phyloP scores from a whole-genome alignment of 1,140 invertebrate genomes.

The Drosophila gunungcola region DNA sequence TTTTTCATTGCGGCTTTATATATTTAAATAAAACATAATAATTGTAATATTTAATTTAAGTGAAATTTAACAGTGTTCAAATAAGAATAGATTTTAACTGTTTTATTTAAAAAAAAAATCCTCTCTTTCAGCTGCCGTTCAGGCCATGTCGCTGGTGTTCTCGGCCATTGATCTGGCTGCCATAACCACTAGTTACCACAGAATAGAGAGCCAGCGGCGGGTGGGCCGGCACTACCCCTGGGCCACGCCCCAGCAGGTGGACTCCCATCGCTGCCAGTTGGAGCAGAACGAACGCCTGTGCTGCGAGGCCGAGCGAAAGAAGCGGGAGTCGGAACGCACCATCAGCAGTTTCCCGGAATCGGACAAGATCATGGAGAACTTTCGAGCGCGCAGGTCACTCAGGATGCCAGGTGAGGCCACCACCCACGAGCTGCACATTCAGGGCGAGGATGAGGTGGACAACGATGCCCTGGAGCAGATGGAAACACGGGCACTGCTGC shows the following conservation, averaged over 20 bases:
- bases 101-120: no score
- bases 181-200: slow-evolving; percentile 89
- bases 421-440: slow-evolving; percentile 53
- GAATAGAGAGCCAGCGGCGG: slow-evolving; percentile 91
- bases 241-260: slow-evolving; percentile 85
- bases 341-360: slow-evolving; percentile 74
- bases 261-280: slow-evolving; percentile 47
- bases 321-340: slow-evolving; percentile 75
- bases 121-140: slow-evolving; percentile 86
- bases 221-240: slow-evolving; percentile 90
- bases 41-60: no score
- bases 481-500: slow-evolving; percentile 56
- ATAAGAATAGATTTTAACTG: no score
- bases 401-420: background rate
- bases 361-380: slow-evolving; percentile 79
- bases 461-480: slow-evolving; percentile 65
- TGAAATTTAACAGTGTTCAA: no score
- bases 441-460: slow-evolving; percentile 67
- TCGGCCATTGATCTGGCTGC: slow-evolving; percentile 88
- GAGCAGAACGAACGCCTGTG: slow-evolving; percentile 64
- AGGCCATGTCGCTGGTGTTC: slow-evolving; percentile 88
- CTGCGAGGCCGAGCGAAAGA: slow-evolving; percentile 51
- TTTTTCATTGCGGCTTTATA: no score
- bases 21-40: no score
- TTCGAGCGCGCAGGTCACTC: slow-evolving; percentile 37